A percentile compares a stretch with the other conserved stretches of the same genome.
Conservation (phyloP, 2,113 vertebrate genomes). For the Seriola aureovittata region DNA sequence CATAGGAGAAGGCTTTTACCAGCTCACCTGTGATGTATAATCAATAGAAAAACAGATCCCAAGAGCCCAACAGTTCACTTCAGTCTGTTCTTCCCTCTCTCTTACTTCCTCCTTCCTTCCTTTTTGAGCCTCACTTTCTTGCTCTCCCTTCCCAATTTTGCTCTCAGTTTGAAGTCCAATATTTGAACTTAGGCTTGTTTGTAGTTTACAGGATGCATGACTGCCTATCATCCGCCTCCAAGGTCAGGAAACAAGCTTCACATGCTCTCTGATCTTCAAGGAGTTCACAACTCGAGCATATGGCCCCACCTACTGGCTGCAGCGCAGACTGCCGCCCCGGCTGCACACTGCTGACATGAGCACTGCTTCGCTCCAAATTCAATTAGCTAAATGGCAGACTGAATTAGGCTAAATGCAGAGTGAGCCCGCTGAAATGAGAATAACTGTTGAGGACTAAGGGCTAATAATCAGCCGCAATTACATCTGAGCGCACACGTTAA, state of each 20-base stretch:
- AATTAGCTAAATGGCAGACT: slow-evolving; percentile 72
- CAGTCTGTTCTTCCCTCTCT: slow-evolving; percentile 3
- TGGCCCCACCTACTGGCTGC: slow-evolving; percentile 74
- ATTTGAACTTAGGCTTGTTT: not conserved
- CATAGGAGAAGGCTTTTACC: slow-evolving; percentile 66
- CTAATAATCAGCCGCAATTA: slow-evolving; percentile 66
- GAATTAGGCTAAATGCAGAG: slow-evolving; percentile 67
- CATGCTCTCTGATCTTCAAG: not conserved
- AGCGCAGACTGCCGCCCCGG: not conserved
- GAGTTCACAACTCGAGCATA: not conserved
- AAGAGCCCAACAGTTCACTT: slow-evolving; percentile 30
- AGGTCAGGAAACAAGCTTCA: slow-evolving; percentile 41
- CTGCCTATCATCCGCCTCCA: slow-evolving; percentile 28
- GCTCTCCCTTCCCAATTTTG: slow-evolving; percentile 9
- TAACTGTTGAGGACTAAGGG: slow-evolving; percentile 51
- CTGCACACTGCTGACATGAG: slow-evolving; percentile 26
- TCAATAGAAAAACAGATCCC: slow-evolving; percentile 66
- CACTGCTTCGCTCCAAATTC: slow-evolving; percentile 42
- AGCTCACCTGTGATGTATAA: slow-evolving; percentile 51
- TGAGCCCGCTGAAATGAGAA: slow-evolving; percentile 61
- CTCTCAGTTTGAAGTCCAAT: not conserved
- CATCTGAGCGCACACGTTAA: slow-evolving; percentile 55
- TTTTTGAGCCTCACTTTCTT: slow-evolving; percentile 1
- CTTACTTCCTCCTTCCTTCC: not conserved
- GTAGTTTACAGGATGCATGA: not conserved